These are phyloP conservation scores for Dryobota labecula DNA, from an alignment of 2,888 invertebrate species.

Conservation along the genomic window DNA sequence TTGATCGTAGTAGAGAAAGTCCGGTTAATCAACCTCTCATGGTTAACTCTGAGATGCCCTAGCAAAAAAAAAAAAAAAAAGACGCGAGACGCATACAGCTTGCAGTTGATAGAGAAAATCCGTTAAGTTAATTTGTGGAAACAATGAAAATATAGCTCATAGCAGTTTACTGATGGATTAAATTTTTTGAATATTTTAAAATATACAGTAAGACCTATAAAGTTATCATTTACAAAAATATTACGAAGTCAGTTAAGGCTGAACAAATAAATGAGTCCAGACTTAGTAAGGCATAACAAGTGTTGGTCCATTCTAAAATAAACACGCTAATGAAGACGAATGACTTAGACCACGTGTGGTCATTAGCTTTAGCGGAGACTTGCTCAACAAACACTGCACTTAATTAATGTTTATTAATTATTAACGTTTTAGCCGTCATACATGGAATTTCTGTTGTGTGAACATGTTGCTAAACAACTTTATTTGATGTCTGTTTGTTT, in stretches of 20 bases:
- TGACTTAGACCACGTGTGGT: conserved; percentile 69
- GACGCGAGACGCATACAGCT: too few relatives aligned
- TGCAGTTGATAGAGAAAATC: not conserved
- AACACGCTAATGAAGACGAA: conserved; percentile 77
- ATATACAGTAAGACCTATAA: not conserved
- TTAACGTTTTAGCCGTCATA: conserved; percentile 50
- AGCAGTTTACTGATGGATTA: not conserved
- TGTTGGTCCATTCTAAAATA: conserved; percentile 72
- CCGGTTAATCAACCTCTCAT: too few relatives aligned
- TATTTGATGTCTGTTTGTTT: conserved; percentile 36
- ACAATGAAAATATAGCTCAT: not conserved
- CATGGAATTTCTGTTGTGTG: conserved; percentile 43
- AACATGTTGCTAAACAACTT: conserved; percentile 44
- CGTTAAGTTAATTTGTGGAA: too few relatives aligned
- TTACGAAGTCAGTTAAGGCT: conserved; percentile 20
- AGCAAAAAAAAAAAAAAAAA: too few relatives aligned
- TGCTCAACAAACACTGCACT: conserved; percentile 58
- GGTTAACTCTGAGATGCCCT: too few relatives aligned
- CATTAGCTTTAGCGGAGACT: conserved; percentile 62
- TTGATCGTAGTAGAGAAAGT: not conserved
- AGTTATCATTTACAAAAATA: not conserved
- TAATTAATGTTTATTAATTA: conserved; percentile 67
- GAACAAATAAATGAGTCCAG: conserved; percentile 57
- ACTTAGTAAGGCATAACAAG: conserved; percentile 66
- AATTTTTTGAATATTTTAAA: not conserved